A percentile compares a stretch with the other conserved stretches of the same genome.
phyloP scores from a whole-genome alignment of 2,888 invertebrate genomes.

The Flabesymbios commensalis region DNA sequence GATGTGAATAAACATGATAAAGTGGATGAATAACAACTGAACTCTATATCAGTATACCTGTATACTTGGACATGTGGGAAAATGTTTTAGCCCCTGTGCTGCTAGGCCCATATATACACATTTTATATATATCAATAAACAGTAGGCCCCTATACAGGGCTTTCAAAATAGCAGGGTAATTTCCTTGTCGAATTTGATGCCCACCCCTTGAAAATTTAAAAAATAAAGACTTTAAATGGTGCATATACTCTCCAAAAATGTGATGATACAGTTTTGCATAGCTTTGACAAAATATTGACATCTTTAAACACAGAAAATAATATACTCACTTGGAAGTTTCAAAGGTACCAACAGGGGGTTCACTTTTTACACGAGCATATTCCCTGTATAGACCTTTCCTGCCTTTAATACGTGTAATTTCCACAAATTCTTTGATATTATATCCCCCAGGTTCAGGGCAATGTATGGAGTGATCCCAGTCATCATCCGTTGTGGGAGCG shows the following conservation, averaged over 20 bases:
- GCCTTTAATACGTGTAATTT: conserved; percentile 68
- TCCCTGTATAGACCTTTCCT: conserved; percentile 77
- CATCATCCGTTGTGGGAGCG: conserved; percentile 37
- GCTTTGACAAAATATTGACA: background rate
- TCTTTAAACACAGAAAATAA: too few species aligned
- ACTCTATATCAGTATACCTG: too few species aligned
- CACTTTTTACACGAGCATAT: conserved; percentile 83
- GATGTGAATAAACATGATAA: too few species aligned
- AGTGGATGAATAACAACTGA: too few species aligned
- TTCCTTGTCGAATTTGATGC: too few species aligned
- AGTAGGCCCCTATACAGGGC: too few species aligned
- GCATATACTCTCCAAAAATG: background rate
- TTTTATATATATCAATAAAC: too few species aligned
- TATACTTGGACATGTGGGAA: too few species aligned
- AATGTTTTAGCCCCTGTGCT: too few species aligned
- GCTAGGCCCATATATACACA: too few species aligned
- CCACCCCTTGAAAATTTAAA: background rate
- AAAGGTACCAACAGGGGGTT: conserved; percentile 86
- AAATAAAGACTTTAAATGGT: background rate
- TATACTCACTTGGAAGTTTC: conserved; percentile 77
- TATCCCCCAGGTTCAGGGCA: conserved; percentile 61
- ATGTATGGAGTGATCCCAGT: conserved; percentile 45
- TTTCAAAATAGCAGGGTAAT: too few species aligned
- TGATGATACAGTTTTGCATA: background rate
- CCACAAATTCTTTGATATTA: conserved; percentile 75